phyloP scores from a whole-genome alignment of 2,113 vertebrate genomes.

The Psittacula cyanocephala region DNA sequence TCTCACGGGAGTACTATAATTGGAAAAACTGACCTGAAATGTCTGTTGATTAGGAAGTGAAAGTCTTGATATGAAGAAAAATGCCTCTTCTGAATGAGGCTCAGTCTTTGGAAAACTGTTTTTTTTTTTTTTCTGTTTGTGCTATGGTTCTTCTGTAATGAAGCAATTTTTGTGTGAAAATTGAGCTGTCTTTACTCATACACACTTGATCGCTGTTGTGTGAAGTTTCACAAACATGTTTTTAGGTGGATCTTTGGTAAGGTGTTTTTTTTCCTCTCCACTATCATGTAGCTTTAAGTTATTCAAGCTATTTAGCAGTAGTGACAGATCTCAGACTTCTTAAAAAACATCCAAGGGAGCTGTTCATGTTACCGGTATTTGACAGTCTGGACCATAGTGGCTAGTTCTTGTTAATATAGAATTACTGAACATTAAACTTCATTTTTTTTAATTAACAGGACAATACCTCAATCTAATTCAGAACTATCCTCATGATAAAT shows the following conservation, averaged over 20 bases:
- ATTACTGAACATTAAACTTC: not conserved
- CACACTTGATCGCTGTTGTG: not conserved
- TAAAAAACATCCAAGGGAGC: not conserved
- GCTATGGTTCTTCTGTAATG: not conserved
- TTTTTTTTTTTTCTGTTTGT: not conserved
- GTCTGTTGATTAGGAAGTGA: not conserved
- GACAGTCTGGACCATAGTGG: not conserved
- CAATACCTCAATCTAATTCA: not conserved
- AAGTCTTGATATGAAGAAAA: not conserved
- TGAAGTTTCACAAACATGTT: not conserved
- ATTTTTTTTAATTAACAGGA: not conserved
- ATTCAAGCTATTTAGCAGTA: not conserved
- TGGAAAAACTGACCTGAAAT: not conserved
- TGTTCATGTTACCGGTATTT: not conserved
- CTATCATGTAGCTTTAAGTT: not conserved
- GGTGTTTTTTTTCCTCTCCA: not conserved
- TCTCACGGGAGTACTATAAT: not conserved
- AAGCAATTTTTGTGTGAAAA: not conserved
- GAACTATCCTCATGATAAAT: not conserved
- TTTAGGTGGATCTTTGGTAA: not conserved
- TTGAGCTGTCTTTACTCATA: conserved; percentile 8
- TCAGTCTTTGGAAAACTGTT: not conserved
- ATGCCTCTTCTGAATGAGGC: not conserved
- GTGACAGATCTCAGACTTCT: not conserved
- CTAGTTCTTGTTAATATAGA: not conserved